Conservation (phyloP, 2,113 vertebrate species). For the Athene noctua region DNA sequence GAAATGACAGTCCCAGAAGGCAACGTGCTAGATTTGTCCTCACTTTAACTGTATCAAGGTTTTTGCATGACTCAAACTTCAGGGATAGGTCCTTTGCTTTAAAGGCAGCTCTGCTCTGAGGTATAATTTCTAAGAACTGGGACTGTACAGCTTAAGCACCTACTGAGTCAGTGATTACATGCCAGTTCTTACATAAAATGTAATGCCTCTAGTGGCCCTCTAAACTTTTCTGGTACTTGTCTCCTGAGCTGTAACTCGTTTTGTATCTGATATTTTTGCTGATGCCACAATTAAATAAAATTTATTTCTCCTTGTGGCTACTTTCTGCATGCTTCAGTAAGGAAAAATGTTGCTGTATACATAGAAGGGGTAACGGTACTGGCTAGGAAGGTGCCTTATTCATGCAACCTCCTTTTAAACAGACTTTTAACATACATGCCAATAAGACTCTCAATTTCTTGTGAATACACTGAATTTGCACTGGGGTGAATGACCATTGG, state of each 20-base stretch:
- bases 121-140: neutral
- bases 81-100: neutral
- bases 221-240: neutral
- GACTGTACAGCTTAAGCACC: neutral
- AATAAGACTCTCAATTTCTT: neutral
- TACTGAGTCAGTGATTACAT: neutral
- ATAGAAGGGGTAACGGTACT: neutral
- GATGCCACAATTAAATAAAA: neutral
- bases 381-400: neutral
- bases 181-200: neutral
- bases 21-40: neutral
- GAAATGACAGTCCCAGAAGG: neutral
- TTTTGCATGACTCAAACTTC: neutral
- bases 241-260: neutral
- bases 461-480: neutral
- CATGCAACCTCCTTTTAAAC: neutral
- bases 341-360: neutral
- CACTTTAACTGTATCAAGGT: neutral
- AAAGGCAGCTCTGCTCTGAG: neutral
- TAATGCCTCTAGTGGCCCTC: neutral
- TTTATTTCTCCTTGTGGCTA: neutral
- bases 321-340: neutral
- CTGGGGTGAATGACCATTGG: neutral
- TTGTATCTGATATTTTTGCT: neutral
- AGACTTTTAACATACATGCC: neutral